Base-by-base conservation (phyloP, 1,140 invertebrate species). In the Nylanderia fulva region DNA sequence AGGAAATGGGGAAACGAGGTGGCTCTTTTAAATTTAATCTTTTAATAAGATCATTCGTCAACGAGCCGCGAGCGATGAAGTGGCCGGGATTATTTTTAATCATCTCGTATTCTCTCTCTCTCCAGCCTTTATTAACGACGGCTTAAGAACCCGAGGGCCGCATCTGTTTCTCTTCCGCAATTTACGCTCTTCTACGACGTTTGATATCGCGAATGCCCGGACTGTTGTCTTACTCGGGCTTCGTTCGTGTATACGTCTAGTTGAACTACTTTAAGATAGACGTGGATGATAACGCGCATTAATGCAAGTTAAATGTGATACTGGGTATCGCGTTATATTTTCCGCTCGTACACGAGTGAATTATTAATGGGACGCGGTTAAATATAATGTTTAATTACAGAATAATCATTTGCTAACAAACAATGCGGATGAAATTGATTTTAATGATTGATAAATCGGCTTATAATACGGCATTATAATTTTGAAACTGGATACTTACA, bases 11-110 rank as follows among this genome's bases (percentile, higher is more conserved):
- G 18, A 84, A 89, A 87, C 74, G 88, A 87, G 89, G 79, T 90
- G 63, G 88, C 74, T 88, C 88, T 84, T 91, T 89, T 86, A 87
- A 89, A 89, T 90, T 90, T 91, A 91, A 89, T 90, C 90, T 86
- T 85, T 89, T 91, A 91, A 91, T 90, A 88, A 91, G 90, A 90
- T 91, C 90, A 85, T 91, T 90, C 89, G 89, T 91, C 90, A 87
- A 90, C 87, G 85, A 89, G 76, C 85, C 80, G 61, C 66, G 52
- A 86, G 75, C 89, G 66, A 87, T 75, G 86, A 90, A 88, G 86
- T 71, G 61, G 76, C 56, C 48, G 29, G 88, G 89, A 90, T 90
- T 88, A 90, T 80, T 90, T 89, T 90, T 90, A 88, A 90, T 90
- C 86, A 75, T 69, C 60, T 64, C 39, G 27, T 18, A 29, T 18